Conservation (phyloP, 2,113 vertebrate genomes). For the Leptosomus discolor region DNA sequence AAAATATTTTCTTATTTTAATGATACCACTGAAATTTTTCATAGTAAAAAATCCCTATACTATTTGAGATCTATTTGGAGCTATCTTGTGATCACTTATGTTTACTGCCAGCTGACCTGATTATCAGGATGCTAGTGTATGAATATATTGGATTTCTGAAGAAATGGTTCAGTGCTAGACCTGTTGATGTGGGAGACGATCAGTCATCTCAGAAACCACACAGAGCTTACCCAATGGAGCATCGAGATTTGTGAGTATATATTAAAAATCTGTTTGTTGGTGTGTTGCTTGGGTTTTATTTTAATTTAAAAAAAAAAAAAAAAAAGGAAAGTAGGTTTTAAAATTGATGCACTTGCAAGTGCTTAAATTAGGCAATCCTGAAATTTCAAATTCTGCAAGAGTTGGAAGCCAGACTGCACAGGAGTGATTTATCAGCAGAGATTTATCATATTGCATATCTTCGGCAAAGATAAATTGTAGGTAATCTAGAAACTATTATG, state of each 20-base stretch:
- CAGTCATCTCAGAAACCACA: neutral
- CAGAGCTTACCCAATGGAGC: neutral
- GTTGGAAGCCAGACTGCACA: neutral
- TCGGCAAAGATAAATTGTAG: neutral
- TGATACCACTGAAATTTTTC: neutral
- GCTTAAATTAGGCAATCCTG: neutral
- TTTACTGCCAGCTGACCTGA: neutral
- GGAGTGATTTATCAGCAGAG: neutral
- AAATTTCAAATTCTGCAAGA: neutral
- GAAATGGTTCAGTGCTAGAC: neutral
- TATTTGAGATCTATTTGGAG: neutral
- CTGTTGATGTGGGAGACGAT: neutral
- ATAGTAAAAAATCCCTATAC: neutral
- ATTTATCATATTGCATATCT: neutral
- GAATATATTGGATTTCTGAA: neutral
- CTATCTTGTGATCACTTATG: neutral
- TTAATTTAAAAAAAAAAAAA: neutral
- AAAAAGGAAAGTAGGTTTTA: neutral
- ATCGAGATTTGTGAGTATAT: accelerated
- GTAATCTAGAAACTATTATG: neutral
- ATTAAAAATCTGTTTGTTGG: neutral
- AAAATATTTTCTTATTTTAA: neutral
- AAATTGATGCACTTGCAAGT: neutral
- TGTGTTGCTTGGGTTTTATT: neutral
- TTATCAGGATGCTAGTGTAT: neutral